phyloP scores from a whole-genome alignment of 2,888 invertebrate species.

The Lepidochrysops patricia region DNA sequence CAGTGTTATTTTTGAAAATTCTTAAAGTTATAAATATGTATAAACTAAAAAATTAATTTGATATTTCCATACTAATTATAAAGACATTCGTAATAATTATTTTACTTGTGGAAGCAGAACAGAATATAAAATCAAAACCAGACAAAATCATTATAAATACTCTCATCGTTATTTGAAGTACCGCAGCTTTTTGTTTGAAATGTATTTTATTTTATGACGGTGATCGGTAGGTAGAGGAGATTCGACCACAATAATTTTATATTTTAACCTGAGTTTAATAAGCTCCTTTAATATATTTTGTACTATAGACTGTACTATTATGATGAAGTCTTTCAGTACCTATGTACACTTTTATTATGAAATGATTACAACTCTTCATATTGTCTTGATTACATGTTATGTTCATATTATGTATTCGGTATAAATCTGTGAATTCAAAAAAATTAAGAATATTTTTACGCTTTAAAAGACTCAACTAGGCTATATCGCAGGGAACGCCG shows the following conservation, averaged over 20 bases:
- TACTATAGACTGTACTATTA: too few relatives aligned
- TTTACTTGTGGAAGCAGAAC: background rate
- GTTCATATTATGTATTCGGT: too few relatives aligned
- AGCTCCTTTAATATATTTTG: background rate
- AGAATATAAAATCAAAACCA: background rate
- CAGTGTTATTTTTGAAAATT: background rate
- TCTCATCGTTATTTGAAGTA: background rate
- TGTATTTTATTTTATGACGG: background rate
- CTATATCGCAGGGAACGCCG: conserved; percentile 79
- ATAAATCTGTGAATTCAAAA: too few relatives aligned
- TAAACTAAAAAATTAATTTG: background rate
- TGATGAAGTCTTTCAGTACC: too few relatives aligned
- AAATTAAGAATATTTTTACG: too few relatives aligned
- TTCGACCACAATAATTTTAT: background rate
- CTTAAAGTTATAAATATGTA: background rate
- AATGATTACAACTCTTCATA: too few relatives aligned
- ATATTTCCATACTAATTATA: too few relatives aligned
- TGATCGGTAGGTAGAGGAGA: background rate
- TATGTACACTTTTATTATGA: too few relatives aligned
- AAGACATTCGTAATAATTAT: background rate
- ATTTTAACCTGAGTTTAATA: background rate
- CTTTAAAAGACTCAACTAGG: too few relatives aligned
- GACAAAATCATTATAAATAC: background rate
- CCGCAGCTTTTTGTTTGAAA: background rate
- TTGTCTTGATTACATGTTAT: too few relatives aligned